phyloP scores from a whole-genome alignment of 2,888 invertebrate species.

The Papilio elwesi region DNA sequence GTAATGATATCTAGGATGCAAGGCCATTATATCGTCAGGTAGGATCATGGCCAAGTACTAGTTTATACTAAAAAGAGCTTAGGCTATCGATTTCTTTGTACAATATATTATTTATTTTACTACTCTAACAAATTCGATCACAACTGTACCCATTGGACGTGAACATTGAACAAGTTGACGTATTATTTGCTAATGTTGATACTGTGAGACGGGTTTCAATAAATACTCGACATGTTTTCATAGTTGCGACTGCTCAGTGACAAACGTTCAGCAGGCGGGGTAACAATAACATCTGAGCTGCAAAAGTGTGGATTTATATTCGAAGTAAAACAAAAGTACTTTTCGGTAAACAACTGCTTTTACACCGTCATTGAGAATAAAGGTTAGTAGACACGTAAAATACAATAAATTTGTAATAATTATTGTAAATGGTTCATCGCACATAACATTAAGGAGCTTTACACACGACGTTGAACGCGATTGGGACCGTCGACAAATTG shows the following conservation, averaged over 20 bases:
- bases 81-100: too few relatives aligned
- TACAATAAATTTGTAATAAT: neutral
- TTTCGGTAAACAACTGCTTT: neutral
- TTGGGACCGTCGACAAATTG: too few relatives aligned
- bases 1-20: too few relatives aligned
- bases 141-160: constrained; percentile 15
- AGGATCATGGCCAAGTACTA: too few relatives aligned
- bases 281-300: neutral
- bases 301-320: neutral
- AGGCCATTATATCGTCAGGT: too few relatives aligned
- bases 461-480: too few relatives aligned
- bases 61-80: too few relatives aligned
- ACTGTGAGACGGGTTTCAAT: constrained; percentile 16
- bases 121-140: neutral
- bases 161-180: constrained; percentile 16
- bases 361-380: neutral
- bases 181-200: constrained; percentile 29
- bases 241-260: constrained; percentile 15
- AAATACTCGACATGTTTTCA: constrained; percentile 26
- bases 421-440: neutral
- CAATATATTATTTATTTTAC: neutral
- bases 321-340: neutral
- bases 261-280: neutral
- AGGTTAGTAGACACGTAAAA: neutral
- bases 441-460: too few relatives aligned